A percentile compares a stretch with the other conserved stretches of the same genome.
Evolutionary conservation across 2,113 vertebrate genomes (phyloP).

Genomic region (Podarcis cretensis): DNA sequence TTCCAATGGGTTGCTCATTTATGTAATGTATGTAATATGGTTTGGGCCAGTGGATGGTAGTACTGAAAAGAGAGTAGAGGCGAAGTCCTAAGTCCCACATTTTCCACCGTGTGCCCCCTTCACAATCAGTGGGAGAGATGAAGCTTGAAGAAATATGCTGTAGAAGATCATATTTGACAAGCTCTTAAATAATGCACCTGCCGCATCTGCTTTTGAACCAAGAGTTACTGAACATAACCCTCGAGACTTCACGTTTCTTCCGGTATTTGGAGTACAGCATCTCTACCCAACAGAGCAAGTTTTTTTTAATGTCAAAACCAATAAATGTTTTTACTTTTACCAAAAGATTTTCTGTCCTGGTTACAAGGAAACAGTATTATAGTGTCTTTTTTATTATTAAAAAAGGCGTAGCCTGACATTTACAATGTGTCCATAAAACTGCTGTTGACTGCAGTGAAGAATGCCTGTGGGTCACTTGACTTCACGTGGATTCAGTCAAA

Average conservation of each 20-base stretch:
- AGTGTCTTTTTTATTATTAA: constrained; percentile 58
- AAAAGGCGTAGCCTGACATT: constrained; percentile 59
- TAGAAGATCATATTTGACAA: constrained; percentile 74
- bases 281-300: constrained; percentile 53
- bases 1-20: background rate
- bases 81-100: background rate
- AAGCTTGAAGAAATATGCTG: constrained; percentile 43
- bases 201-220: constrained; percentile 59
- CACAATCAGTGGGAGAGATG: constrained; percentile 13
- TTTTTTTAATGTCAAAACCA: constrained; percentile 62
- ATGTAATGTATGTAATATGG: background rate
- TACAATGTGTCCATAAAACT: constrained; percentile 62
- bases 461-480: constrained; percentile 40
- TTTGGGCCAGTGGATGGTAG: background rate
- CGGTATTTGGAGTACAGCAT: constrained; percentile 49
- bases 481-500: background rate
- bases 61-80: background rate
- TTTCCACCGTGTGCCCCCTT: constrained; percentile 22
- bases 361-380: constrained; percentile 68
- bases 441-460: constrained; percentile 35
- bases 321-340: constrained; percentile 66
- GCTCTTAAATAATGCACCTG: constrained; percentile 77
- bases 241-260: constrained; percentile 66
- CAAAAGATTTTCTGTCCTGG: constrained; percentile 70
- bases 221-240: constrained; percentile 63